A percentile compares a stretch with the other conserved stretches of the same genome.
Conservation (phyloP, 1,140 invertebrate genomes). For the Micrasema minimum region DNA sequence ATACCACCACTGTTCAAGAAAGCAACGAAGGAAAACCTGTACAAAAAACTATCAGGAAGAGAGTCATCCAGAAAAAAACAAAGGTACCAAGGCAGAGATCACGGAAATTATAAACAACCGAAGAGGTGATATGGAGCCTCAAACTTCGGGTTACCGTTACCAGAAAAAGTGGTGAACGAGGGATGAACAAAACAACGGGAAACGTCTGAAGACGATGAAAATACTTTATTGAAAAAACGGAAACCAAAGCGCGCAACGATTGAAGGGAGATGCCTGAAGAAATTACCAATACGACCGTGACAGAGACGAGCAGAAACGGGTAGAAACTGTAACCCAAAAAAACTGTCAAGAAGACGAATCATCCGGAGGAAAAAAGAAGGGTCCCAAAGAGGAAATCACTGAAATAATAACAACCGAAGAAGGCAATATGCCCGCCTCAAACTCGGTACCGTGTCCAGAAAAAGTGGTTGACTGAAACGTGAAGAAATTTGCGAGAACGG, state of each 20-base stretch:
- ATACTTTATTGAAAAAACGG: too few species aligned
- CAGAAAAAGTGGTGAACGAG: neutral
- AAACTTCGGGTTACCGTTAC: neutral
- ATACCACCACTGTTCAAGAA: neutral
- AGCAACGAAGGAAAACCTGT: neutral
- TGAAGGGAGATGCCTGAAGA: neutral
- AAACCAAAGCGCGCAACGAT: neutral
- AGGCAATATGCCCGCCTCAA: neutral
- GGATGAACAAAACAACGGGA: too few species aligned
- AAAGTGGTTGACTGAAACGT: neutral
- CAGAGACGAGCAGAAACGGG: neutral
- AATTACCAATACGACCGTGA: conserved; percentile 8
- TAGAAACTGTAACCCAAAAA: neutral
- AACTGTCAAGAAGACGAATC: neutral
- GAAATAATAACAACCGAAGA: neutral
- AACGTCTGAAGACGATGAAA: too few species aligned
- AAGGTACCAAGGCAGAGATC: conserved; percentile 1
- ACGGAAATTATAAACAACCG: conserved; percentile 2
- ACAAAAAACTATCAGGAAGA: conserved; percentile 8
- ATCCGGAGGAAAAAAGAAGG: neutral
- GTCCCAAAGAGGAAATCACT: conserved; percentile 6
- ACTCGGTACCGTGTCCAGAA: neutral
- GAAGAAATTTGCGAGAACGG: too few species aligned
- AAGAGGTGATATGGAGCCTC: conserved; percentile 2
- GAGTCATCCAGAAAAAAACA: neutral